Conservation (phyloP, 2,888 invertebrate genomes). For the Lasioglossum malachurum region DNA sequence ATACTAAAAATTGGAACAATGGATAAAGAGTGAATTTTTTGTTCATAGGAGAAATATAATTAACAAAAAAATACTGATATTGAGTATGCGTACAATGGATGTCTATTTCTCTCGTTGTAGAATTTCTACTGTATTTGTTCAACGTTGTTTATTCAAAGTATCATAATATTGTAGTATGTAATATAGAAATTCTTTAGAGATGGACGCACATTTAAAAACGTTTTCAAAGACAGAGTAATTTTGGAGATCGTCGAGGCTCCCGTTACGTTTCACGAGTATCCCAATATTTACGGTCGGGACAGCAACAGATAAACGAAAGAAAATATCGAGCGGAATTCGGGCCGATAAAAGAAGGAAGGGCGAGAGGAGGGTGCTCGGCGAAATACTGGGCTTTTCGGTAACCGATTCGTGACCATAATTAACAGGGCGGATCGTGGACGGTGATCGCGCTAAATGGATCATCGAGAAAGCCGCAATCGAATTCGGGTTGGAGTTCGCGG, state of each 20-base stretch:
- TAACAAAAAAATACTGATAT: too few species aligned
- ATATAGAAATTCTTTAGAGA: too few species aligned
- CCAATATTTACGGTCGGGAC: background rate
- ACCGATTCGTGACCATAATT: slow-evolving; percentile 31
- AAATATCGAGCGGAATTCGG: background rate
- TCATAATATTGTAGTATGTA: too few species aligned
- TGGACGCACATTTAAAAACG: background rate
- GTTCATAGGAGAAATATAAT: too few species aligned
- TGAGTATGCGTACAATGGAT: too few species aligned
- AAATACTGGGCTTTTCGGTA: background rate
- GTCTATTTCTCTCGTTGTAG: too few species aligned
- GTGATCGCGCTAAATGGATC: slow-evolving; percentile 46
- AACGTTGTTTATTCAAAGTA: too few species aligned
- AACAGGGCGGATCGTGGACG: slow-evolving; percentile 33
- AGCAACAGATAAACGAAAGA: background rate
- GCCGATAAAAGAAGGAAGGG: background rate
- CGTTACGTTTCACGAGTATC: background rate
- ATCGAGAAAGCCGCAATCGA: slow-evolving; percentile 58
- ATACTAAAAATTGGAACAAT: too few species aligned
- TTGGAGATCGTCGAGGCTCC: background rate
- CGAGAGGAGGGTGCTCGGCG: background rate
- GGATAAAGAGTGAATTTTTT: too few species aligned
- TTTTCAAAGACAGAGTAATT: background rate
- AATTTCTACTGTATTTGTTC: too few species aligned
- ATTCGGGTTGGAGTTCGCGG: slow-evolving; percentile 43